A percentile compares a stretch with the other conserved stretches of the same genome.
These are phyloP conservation scores for Plusia festucae DNA, from an alignment of 2,888 invertebrate genomes.

Conservation along the genomic window DNA sequence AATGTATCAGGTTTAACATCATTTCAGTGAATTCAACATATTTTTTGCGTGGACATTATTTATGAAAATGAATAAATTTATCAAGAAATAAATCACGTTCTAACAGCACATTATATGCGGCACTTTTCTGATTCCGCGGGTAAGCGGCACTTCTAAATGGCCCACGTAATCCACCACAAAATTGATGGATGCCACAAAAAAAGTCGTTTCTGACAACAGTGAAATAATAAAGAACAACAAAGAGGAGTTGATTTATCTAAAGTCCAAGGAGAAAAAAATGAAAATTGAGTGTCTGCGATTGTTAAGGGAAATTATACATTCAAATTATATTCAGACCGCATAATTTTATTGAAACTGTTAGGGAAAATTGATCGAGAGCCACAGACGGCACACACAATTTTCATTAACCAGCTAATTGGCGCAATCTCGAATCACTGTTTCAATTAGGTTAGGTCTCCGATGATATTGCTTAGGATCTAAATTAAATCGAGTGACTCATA, in stretches of 20 bases:
- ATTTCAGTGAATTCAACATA: constrained; percentile 25
- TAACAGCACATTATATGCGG: constrained; percentile 14
- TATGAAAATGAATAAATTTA: constrained; percentile 28
- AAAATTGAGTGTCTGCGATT: background rate
- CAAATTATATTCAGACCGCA: too few relatives aligned
- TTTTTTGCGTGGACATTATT: constrained; percentile 22
- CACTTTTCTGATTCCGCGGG: constrained; percentile 5
- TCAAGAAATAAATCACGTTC: constrained; percentile 35
- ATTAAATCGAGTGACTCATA: background rate
- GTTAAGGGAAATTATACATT: background rate
- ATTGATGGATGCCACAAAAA: constrained; percentile 42
- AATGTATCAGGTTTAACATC: constrained; percentile 20
- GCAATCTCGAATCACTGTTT: constrained; percentile 1
- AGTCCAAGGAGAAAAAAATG: constrained; percentile 33
- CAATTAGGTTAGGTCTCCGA: background rate
- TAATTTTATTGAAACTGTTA: too few relatives aligned
- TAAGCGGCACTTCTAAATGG: constrained; percentile 32
- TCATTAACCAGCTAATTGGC: background rate
- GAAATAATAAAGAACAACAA: constrained; percentile 20
- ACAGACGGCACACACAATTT: background rate
- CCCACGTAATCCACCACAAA: constrained; percentile 30
- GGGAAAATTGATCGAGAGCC: background rate
- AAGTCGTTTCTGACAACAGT: constrained; percentile 11
- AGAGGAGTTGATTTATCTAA: constrained; percentile 26
- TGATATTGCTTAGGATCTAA: background rate